Evolutionary conservation across 1,140 invertebrate genomes (phyloP), one percentile per base, ranked within the genome.

Genomic region (Rhyzopertha dominica): DNA sequence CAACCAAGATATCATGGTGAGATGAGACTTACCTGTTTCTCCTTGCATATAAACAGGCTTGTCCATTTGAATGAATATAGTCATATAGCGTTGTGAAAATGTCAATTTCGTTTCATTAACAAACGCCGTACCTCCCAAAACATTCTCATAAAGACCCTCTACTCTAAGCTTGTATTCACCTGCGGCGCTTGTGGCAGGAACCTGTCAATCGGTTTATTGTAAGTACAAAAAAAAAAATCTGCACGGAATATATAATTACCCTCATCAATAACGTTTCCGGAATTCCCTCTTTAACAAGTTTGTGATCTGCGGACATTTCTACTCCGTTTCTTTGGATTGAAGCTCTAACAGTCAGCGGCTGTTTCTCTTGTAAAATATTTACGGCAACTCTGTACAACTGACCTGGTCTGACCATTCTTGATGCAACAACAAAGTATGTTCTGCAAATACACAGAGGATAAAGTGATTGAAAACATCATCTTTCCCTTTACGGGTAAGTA

Each of bases 31-130:
- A 87, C 85, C 82, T 24, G 78, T 89, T 65, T 96, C 87, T 2
- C 89, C 84, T 67, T 95, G 93, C 78, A 86, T 95, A 59, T 97
- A 98, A 0, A 95, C 79, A 0, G 93, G 92, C 64, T 95, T 95
- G 62, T 98, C 91, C 40, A 90, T 84, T 69, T 96, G 93, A 53
- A 98, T 86, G 55, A 97, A 92, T 49, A 97, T 90, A 0, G 93
- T 92, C 85, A 94, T 91, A 5, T 90, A 91, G n/a, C 88, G 69
- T 56, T 87, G 84, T 0, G 85, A 90, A 61, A 93, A 94, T 7
- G 73, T 72, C 8, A 95, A 67, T 44, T 76, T 66, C 0, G 87
- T 90, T 62, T 90, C 86, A 55, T 93, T 93, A 8, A 81, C 65
- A 65, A 94, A 94, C 0, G 87, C 86, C 12, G 83, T 79, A 3